A percentile compares a stretch with the other conserved stretches of the same genome.
Evolutionary conservation across 2,113 vertebrate genomes (phyloP).

Genomic region (Columba janthina): DNA sequence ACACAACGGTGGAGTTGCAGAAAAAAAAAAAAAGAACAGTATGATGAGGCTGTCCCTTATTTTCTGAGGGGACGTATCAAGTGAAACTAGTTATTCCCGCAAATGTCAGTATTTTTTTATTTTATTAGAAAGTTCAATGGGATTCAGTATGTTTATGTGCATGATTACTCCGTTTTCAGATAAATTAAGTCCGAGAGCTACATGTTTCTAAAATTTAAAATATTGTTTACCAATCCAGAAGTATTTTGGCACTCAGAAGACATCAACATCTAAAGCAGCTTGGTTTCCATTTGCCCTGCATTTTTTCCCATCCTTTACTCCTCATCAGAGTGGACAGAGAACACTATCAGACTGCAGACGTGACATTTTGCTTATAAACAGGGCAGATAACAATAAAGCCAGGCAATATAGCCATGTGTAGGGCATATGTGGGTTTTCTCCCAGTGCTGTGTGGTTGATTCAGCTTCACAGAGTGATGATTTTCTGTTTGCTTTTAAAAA

Average conservation of each 20-base stretch:
- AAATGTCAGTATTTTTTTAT: neutral
- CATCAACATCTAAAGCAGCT: neutral
- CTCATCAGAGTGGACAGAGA: neutral
- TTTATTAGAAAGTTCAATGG: neutral
- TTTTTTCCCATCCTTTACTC: neutral
- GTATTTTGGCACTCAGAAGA: neutral
- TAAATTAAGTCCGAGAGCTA: neutral
- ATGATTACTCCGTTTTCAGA: neutral
- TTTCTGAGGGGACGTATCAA: neutral
- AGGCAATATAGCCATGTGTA: neutral
- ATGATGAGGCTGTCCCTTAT: neutral
- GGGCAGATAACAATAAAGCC: neutral
- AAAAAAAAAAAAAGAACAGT: neutral
- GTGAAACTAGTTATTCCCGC: constrained; percentile 10
- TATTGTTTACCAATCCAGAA: neutral
- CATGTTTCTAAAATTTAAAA: neutral
- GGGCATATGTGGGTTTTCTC: neutral
- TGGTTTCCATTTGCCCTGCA: neutral
- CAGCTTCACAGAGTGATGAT: neutral
- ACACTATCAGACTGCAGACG: neutral
- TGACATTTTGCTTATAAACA: neutral
- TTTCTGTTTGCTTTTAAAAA: constrained; percentile 11
- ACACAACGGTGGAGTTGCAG: neutral
- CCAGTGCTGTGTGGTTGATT: neutral
- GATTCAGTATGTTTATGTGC: neutral